Evolutionary conservation across 2,113 vertebrate genomes (phyloP).

Genomic region (Galbula dea): DNA sequence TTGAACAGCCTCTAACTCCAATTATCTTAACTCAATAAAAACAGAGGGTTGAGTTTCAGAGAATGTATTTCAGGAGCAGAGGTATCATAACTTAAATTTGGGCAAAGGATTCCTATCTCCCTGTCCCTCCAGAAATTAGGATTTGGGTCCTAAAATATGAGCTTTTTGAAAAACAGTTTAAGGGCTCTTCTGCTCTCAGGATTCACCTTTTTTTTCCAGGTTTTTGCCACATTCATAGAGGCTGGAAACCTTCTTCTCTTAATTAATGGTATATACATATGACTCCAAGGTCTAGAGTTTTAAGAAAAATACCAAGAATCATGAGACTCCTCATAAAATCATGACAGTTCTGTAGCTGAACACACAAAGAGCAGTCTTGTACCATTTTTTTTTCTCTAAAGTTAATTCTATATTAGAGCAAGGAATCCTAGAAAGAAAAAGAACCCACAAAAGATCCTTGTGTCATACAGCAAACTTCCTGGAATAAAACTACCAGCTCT

Average conservation of each 20-base stretch:
- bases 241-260: constrained; percentile 10
- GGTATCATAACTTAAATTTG: background rate
- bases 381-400: background rate
- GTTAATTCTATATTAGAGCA: background rate
- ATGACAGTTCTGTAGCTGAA: constrained; percentile 30
- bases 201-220: background rate
- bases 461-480: background rate
- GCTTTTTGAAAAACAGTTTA: background rate
- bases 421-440: constrained; percentile 43
- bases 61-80: background rate
- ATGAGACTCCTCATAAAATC: constrained; percentile 45
- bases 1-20: background rate
- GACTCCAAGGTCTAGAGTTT: constrained; percentile 20
- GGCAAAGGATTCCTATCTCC: background rate
- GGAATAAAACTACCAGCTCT: background rate
- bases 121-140: background rate
- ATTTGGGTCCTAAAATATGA: background rate
- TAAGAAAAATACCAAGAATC: constrained; percentile 38
- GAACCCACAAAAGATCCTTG: constrained; percentile 32
- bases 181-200: background rate
- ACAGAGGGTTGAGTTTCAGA: background rate
- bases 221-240: background rate
- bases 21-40: background rate
- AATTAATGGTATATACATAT: background rate
- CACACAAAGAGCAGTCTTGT: constrained; percentile 35